Evolutionary conservation across 2,113 vertebrate species (phyloP).

Genomic region (Scomber scombrus): DNA sequence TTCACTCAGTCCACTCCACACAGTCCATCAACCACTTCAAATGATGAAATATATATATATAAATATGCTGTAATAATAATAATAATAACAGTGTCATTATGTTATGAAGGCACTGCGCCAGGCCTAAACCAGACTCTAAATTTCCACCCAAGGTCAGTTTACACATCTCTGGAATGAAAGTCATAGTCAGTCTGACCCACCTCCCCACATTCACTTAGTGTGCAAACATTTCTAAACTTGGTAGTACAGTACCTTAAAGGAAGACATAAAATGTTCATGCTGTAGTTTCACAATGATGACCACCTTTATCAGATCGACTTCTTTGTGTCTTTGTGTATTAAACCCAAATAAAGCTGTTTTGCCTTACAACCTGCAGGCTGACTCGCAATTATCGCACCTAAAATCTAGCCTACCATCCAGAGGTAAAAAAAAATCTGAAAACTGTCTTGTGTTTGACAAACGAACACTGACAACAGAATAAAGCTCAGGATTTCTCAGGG

Average conservation of each 20-base stretch:
- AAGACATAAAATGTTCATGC: constrained; percentile 3
- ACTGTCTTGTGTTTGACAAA: neutral
- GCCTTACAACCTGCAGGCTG: neutral
- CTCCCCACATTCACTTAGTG: constrained; percentile 21
- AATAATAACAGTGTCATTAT: constrained; percentile 33
- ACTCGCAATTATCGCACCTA: neutral
- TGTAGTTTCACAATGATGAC: neutral
- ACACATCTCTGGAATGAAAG: constrained; percentile 12
- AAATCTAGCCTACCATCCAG: neutral
- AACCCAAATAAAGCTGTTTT: no score
- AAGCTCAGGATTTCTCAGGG: neutral
- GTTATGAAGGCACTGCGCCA: constrained; percentile 9
- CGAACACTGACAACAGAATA: neutral
- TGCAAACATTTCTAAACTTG: constrained; percentile 26
- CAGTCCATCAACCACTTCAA: neutral
- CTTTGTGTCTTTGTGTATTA: neutral
- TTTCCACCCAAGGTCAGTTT: neutral
- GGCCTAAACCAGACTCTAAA: neutral
- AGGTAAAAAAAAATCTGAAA: neutral
- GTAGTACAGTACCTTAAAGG: neutral
- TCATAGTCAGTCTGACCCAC: neutral
- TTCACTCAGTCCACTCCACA: constrained; percentile 10
- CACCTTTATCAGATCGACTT: neutral
- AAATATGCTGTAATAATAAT: constrained; percentile 35
- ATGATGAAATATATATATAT: constrained; percentile 11